A percentile compares a stretch with the other conserved stretches of the same genome.
Conservation (phyloP, 2,888 invertebrate species). For the Rhingia campestris region DNA sequence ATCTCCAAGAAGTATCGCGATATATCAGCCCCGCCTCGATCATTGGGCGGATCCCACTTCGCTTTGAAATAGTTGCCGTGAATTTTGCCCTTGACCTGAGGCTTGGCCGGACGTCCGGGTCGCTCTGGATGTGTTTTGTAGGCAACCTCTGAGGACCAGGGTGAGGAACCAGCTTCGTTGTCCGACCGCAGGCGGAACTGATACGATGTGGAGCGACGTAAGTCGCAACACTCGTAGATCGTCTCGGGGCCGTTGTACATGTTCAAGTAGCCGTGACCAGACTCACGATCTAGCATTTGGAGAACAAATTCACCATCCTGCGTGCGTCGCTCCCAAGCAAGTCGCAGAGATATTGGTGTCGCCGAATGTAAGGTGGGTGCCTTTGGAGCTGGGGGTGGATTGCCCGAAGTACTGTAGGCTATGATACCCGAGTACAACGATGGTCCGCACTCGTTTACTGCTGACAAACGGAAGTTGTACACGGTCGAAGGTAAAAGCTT, state of each 20-base stretch:
- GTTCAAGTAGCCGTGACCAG: constrained; percentile 90
- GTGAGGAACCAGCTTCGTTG: constrained; percentile 92
- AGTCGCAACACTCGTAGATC: constrained; percentile 86
- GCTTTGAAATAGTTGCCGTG: constrained; percentile 91
- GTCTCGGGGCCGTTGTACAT: constrained; percentile 91
- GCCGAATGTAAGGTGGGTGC: constrained; percentile 89
- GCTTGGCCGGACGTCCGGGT: constrained; percentile 90
- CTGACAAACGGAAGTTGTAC: constrained; percentile 92
- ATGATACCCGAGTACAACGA: constrained; percentile 88
- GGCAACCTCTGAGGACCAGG: constrained; percentile 91
- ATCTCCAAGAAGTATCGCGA: constrained; percentile 88
- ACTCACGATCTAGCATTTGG: constrained; percentile 89
- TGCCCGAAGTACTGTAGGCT: constrained; percentile 89
- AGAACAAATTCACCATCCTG: constrained; percentile 91
- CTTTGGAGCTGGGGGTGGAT: constrained; percentile 90
- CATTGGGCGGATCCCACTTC: constrained; percentile 91
- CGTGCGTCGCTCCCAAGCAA: constrained; percentile 89
- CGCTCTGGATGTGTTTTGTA: constrained; percentile 91
- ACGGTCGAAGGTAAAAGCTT: constrained; percentile 91
- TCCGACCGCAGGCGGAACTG: constrained; percentile 91
- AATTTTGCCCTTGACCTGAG: constrained; percentile 90
- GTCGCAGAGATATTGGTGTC: constrained; percentile 86
- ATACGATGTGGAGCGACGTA: constrained; percentile 90
- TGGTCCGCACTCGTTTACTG: constrained; percentile 91
- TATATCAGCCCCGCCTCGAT: constrained; percentile 89